Conservation (phyloP, 1,140 invertebrate genomes). For the Carposina sasakii region DNA sequence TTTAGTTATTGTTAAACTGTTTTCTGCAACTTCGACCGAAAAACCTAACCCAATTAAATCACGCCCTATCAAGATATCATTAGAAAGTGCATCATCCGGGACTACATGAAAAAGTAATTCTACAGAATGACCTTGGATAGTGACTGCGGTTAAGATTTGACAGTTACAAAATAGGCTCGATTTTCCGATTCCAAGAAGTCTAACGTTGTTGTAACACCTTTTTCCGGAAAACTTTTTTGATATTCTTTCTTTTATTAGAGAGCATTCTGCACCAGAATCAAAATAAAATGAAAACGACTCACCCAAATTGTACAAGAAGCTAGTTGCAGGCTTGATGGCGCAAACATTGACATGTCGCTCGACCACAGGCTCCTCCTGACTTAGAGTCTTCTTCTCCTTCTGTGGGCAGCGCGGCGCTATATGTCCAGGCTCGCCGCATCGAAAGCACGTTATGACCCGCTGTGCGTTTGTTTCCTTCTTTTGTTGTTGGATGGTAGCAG, state of each 20-base stretch:
- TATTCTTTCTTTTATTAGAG: neutral
- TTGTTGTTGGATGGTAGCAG: too few relatives aligned
- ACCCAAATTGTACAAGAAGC: neutral
- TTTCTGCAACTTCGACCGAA: neutral
- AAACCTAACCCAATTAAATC: neutral
- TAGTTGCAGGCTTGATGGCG: neutral
- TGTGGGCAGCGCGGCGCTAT: neutral
- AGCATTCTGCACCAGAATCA: neutral
- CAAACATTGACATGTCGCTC: neutral
- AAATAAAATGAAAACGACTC: slow-evolving; percentile 5
- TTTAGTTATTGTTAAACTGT: neutral
- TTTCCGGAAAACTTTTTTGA: neutral
- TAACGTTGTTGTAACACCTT: neutral
- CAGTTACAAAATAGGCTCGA: neutral
- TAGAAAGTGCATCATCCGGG: neutral
- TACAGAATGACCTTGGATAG: neutral
- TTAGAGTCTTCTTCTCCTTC: neutral
- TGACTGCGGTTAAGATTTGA: neutral
- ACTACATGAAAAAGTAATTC: slow-evolving; percentile 2
- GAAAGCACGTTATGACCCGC: neutral
- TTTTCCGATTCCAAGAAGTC: neutral
- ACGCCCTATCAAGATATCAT: neutral
- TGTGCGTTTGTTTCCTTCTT: too few relatives aligned
- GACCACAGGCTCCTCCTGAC: neutral
- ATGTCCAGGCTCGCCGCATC: neutral